Evolutionary conservation across 2,888 invertebrate genomes (phyloP), one percentile per base, ranked within the genome.

Genomic region (Camptogramma bilineatum): DNA sequence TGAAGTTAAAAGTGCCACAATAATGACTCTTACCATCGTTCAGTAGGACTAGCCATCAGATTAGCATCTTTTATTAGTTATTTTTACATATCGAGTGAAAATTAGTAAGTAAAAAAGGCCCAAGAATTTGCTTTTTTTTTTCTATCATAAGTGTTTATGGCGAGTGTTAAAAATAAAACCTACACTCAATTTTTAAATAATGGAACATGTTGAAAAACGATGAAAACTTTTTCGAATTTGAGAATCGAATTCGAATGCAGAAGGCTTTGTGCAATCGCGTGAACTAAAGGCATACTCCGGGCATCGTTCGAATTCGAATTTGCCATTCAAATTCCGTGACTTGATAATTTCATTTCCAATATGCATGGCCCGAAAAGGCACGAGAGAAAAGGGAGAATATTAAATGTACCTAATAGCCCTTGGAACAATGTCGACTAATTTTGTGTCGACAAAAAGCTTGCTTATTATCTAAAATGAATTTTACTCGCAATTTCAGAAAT

Each of bases 271-370:
- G 56, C 62, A 62, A 62, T 62, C 47, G 28, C 34, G 24, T 47
- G 46, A 46, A 34, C 62, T 62, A 62, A 55, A 56, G 52, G 48
- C 62, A 42, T 48, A 50, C 50, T 39, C n/a, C 18, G 34, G 48
- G 34, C 17, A 44, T 17, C 44, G 16, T 24, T 51, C 47, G 39
- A 28, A 42, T 42, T 63, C 42, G 16, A 63, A 63, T 63, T 63
- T 57, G 62, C 52, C 28, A 53, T 63, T 62, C 52, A 57, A 62
- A 62, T 62, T 52, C 24, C 31, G 56, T 46, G 56, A 62, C 62
- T 52, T 62, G 42, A 57, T 62, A 57, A 63, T 57, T 63, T 63
- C n/a, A 57, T 57, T 57, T 31, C 16, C 31, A 47, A 56, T 52
- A 42, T 16, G 18, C 4, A 17, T 42, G 24, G n/a, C 21, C 39